Base-by-base conservation (phyloP, 2,113 vertebrate genomes). In the Mugil cephalus region DNA sequence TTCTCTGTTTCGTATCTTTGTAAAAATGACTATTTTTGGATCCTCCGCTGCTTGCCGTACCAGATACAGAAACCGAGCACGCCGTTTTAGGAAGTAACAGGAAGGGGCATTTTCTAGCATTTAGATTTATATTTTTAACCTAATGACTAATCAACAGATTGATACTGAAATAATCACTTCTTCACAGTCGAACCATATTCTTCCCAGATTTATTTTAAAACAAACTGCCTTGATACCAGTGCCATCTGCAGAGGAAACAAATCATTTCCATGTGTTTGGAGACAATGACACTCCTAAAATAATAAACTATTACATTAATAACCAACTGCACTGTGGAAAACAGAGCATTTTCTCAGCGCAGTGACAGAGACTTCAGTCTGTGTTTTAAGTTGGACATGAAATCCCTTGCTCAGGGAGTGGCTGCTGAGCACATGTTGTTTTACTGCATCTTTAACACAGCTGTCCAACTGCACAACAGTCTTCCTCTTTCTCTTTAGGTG, bases 201-300 rank as follows among this genome's bases (percentile, higher is more conserved):
- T 30, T 30, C 24, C 2, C 24, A 30, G 24, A 30, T 30, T 3
- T 30, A 30, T 30, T 30, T 30, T 30, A 30, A n/a, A 30, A 30
- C 24, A 30, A 30, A n/a, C 46, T 40, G 40, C 10, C 14, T 30
- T 12, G 1, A 50, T 30, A 17, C 8, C 8, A 38, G 17, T 3
- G 11, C 35, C 51, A 63, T 82, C 36, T 54, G 48, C 24, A 14
- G 7, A 36, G 43, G 19, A 52, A 47, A 63, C 17, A 64, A 79
- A 64, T 24, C 1, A 17, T 38, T 43, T 60, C 18, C 6, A 4
- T 72, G 30, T 15, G 39, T 74, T 38, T 62, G 18, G 19, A n/a
- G 34, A n/a, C 12, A 21, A 21, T 61, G 8, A 53, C 7, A 15
- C 35, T 55, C 3, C 6, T 62, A 51, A 36, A 73, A 42, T 42